A percentile compares a stretch with the other conserved stretches of the same genome.
Evolutionary conservation across 1,140 invertebrate genomes (phyloP).

Genomic region (Cotesia glomerata): DNA sequence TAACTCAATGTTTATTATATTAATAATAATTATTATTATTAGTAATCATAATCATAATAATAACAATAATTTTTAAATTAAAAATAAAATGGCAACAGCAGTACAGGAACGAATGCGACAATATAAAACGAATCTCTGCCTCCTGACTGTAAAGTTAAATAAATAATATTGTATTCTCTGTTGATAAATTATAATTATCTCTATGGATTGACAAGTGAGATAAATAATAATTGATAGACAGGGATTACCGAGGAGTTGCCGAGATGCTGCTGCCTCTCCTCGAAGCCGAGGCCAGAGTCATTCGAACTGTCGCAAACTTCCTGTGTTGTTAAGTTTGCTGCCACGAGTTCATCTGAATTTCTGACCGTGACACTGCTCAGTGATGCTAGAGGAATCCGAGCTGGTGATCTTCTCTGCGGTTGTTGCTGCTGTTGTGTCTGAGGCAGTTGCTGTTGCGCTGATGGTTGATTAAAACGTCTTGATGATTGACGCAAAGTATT

Average conservation of each 20-base stretch:
- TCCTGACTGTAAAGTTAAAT: neutral
- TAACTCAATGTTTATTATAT: neutral
- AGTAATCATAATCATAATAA: no score
- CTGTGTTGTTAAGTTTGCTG: conserved; percentile 44
- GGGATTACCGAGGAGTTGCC: conserved; percentile 35
- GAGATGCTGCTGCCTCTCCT: conserved; percentile 63
- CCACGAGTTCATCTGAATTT: conserved; percentile 50
- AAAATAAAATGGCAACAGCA: neutral
- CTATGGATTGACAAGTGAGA: neutral
- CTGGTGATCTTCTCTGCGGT: conserved; percentile 31
- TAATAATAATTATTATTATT: neutral
- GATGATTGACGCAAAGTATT: conserved; percentile 38
- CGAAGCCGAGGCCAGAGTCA: conserved; percentile 81
- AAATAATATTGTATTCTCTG: neutral
- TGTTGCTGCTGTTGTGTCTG: conserved; percentile 36
- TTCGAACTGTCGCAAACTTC: conserved; percentile 79
- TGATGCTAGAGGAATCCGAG: conserved; percentile 38
- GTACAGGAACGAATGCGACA: conserved; percentile 4
- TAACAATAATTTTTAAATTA: no score
- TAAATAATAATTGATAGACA: conserved; percentile 10
- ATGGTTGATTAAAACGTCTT: conserved; percentile 42
- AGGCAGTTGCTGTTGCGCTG: conserved; percentile 35
- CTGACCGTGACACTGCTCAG: conserved; percentile 33
- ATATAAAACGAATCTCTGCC: conserved; percentile 1
- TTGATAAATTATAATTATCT: no score